Evolutionary conservation across 2,888 invertebrate genomes (phyloP).

Genomic region (Ectemnius continuus): DNA sequence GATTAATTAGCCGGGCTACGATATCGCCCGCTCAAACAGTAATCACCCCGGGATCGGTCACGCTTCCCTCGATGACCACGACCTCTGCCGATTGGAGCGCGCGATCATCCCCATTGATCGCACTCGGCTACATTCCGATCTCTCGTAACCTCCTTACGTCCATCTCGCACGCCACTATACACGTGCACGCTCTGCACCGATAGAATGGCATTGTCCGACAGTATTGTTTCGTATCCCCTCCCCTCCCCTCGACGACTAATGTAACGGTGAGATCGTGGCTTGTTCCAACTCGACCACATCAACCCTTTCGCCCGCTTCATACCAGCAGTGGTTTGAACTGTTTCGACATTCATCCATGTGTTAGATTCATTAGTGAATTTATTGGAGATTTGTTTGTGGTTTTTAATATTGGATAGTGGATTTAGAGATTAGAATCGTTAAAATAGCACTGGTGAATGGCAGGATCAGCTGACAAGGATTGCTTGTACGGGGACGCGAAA

Average conservation of each 20-base stretch:
- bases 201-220: conserved; percentile 20
- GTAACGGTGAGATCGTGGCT: too few species aligned
- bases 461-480: not conserved
- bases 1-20: conserved; percentile 72
- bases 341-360: too few species aligned
- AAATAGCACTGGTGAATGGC: not conserved
- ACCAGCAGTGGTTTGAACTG: too few species aligned
- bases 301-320: too few species aligned
- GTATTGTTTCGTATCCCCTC: too few species aligned
- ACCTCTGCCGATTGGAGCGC: conserved; percentile 26
- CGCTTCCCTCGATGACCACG: conserved; percentile 64
- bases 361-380: too few species aligned
- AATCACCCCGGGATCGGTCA: conserved; percentile 68
- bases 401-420: too few species aligned
- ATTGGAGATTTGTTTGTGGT: too few species aligned
- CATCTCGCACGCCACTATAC: not conserved
- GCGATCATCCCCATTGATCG: conserved; percentile 20
- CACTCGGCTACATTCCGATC: not conserved
- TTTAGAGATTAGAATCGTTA: not conserved
- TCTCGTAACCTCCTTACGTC: conserved; percentile 1
- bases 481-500: conserved; percentile 4
- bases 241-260: too few species aligned
- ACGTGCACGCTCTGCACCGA: conserved; percentile 8
- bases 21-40: conserved; percentile 61
- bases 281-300: too few species aligned